Evolutionary conservation across 2,797 vertebrate species (phyloP), one percentile per base, ranked within the genome.

Genomic region (Callimico goeldii): DNA sequence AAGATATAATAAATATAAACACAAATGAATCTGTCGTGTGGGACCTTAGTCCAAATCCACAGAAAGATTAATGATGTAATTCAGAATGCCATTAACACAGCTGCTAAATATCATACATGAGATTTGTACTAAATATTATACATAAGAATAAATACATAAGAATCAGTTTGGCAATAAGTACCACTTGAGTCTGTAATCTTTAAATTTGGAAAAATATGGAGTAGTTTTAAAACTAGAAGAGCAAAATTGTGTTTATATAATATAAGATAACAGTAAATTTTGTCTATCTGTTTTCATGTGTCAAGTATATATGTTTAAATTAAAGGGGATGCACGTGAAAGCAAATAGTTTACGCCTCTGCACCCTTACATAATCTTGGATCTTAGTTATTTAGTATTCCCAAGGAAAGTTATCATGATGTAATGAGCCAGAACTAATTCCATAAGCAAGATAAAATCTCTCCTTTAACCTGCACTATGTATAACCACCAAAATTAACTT

Each of bases 351-450:
- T 81, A 88, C 52, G 12, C n/a, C 85, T 82, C 39, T 82, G 36
- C 77, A 28, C 12, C 46, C 43, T 93, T 50, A 61, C 30, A 61
- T 84, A 30, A 89, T 91, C 33, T 82, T 95, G 50, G 17, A 15
- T 94, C 24, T 91, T 14, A 85, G 61, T 85, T 92, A 90, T 57
- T 91, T 93, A 57, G 11, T 4, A 81, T 96, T 92, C 39, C 52
- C 88, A 20, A 88, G 67, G 64, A 95, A 94, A 52, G n/a, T 90
- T 75, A 82, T 70, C 58, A 77, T 97, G 64, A 88, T 64, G 33
- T 82, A 88, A 95, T 93, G 86, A 95, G 79, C 33, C 90, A 93
- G 67, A 90, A 88, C 87, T 85, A 95, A 94, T 95, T 93, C 30
- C 13, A 48, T 73, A 95, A 96, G 50, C 77, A 96, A 93, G 90